These are phyloP conservation scores for Malthinus flaveolus DNA, from an alignment of 2,888 invertebrate genomes.

Conservation along the genomic window DNA sequence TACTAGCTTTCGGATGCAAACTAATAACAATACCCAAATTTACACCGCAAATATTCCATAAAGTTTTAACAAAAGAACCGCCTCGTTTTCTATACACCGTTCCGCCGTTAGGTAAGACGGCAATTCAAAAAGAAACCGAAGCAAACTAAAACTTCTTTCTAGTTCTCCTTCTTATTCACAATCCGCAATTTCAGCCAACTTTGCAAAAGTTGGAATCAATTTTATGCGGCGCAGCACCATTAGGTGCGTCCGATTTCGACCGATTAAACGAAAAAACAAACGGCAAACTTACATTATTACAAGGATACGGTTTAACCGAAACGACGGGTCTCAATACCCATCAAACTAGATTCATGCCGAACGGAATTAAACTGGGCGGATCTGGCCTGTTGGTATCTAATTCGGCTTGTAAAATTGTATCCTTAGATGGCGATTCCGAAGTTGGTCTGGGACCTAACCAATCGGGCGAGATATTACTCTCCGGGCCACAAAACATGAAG, in stretches of 20 bases:
- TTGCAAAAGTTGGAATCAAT: constrained; percentile 40
- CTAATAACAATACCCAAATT: constrained; percentile 52
- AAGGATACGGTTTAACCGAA: constrained; percentile 71
- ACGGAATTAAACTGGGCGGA: constrained; percentile 41
- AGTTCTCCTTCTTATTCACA: constrained; percentile 38
- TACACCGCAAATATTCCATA: constrained; percentile 29
- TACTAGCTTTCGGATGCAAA: constrained; percentile 53
- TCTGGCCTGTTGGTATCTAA: constrained; percentile 65
- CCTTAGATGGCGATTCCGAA: constrained; percentile 43
- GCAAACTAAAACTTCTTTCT: not conserved
- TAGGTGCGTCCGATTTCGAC: constrained; percentile 44
- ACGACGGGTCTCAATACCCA: constrained; percentile 62
- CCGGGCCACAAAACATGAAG: constrained; percentile 77
- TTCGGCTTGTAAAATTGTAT: constrained; percentile 66
- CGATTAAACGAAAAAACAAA: constrained; percentile 40
- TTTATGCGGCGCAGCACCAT: constrained; percentile 60
- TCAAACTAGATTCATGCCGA: constrained; percentile 30
- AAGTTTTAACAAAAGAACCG: constrained; percentile 59
- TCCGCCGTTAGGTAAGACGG: constrained; percentile 57
- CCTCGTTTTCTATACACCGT: constrained; percentile 62
- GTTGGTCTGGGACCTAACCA: constrained; percentile 40
- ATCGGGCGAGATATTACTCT: constrained; percentile 72
- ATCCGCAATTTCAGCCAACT: constrained; percentile 49
- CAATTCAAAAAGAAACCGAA: constrained; percentile 7
- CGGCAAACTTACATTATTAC: constrained; percentile 35